A percentile compares a stretch with the other conserved stretches of the same genome.
phyloP scores from a whole-genome alignment of 2,113 vertebrate genomes.

The Otus sunia region DNA sequence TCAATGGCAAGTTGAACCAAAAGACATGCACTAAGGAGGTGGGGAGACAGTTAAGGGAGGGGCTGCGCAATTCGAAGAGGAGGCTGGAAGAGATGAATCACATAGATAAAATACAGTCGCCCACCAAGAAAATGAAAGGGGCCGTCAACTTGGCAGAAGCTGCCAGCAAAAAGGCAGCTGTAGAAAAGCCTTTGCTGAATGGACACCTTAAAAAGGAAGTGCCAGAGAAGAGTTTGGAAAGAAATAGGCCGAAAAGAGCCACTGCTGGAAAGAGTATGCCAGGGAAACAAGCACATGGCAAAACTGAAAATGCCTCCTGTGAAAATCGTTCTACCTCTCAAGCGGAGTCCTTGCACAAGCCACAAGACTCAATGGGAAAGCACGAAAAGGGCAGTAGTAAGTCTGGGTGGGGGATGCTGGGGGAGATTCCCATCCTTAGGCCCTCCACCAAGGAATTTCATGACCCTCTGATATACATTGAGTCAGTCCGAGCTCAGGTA shows the following conservation, averaged over 20 bases:
- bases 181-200: constrained; percentile 79
- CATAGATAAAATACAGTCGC: constrained; percentile 75
- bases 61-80: constrained; percentile 95
- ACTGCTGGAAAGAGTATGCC: constrained; percentile 89
- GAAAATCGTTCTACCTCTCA: constrained; percentile 96
- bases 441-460: constrained; percentile 93
- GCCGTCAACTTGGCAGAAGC: constrained; percentile 76
- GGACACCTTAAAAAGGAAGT: constrained; percentile 83
- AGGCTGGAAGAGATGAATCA: constrained; percentile 86
- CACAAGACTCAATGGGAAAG: constrained; percentile 81
- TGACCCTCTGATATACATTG: constrained; percentile 95
- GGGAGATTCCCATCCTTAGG: constrained; percentile 88
- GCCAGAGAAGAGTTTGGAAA: constrained; percentile 79
- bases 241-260: constrained; percentile 86
- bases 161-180: constrained; percentile 81
- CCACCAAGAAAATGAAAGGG: constrained; percentile 81
- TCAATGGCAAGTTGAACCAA: constrained; percentile 92
- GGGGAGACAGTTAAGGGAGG: constrained; percentile 87
- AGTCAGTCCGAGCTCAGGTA: constrained; percentile 89
- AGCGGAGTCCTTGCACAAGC: constrained; percentile 87
- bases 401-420: constrained; percentile 84
- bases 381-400: constrained; percentile 82
- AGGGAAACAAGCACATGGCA: constrained; percentile 90
- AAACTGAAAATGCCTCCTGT: constrained; percentile 82
- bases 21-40: constrained; percentile 87